Base-by-base conservation (phyloP, 2,113 vertebrate genomes). In the Actenoides lindsayi region DNA sequence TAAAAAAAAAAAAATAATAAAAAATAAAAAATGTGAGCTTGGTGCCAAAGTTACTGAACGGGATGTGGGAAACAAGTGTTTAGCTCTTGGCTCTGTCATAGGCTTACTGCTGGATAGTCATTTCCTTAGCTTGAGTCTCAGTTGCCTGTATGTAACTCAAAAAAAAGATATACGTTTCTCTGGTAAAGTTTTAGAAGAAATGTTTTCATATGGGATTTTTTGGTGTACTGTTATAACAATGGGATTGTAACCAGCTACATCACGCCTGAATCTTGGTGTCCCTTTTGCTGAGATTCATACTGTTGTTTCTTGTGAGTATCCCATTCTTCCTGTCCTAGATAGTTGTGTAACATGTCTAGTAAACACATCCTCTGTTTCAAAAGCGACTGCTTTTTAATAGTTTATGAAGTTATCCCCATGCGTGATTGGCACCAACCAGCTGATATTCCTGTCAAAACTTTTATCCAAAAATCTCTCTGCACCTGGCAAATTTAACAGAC, bases 381-480 rank as follows among this genome's bases (percentile, higher is more conserved):
- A 87, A 90, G 54, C 82, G 76, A 87, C n/a, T 0, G 5, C 30
- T 75, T 85, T 92, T 85, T 75, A 67, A 37, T 50, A 60, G 42
- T 75, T 95, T 67, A 50, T 0, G 0, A 86, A 89, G 70, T 44
- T 78, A 57, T 63, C 50, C 71, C 76, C 59, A 35, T 69, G 75
- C 63, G 42, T 82, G 89, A 89, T 77, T 94, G 92, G 78, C 85
- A 93, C 41, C 68, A 57, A 93, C 41, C 68, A 57, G 50, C 54
- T 84, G 69, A 96, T 86, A 90, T 75, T 94, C 31, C 67, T 88
- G 81, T 87, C 82, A 80, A 82, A 65, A 6, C 73, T 94, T 89
- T 93, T 62, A 60, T 85, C 44, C 53, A 75, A 71, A 89, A 90
- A 83, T 92, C 50, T 41, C 44, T 46, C 35, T 59, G 79, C 50